Evolutionary conservation across 2,113 vertebrate species (phyloP).

Genomic region (Nothobranchius kuhntae): DNA sequence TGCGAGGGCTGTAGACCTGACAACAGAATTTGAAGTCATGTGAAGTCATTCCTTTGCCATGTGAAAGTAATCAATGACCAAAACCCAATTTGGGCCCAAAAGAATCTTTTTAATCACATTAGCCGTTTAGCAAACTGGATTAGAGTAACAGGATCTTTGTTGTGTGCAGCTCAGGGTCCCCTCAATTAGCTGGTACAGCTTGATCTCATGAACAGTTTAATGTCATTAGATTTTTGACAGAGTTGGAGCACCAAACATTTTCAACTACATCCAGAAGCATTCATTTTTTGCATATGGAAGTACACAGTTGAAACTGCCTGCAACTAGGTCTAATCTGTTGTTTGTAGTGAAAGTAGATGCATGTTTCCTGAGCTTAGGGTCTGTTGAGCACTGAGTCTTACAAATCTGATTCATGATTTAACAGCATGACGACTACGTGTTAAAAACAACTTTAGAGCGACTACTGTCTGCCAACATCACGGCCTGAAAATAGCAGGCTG

Average conservation of each 20-base stretch:
- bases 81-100: constrained; percentile 67
- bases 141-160: constrained; percentile 63
- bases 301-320: constrained; percentile 23
- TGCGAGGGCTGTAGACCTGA: constrained; percentile 54
- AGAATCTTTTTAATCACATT: constrained; percentile 70
- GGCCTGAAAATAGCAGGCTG: constrained; percentile 35
- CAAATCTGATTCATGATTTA: constrained; percentile 73
- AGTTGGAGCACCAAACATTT: constrained; percentile 28
- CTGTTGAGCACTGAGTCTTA: constrained; percentile 23
- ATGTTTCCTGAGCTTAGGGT: constrained; percentile 28
- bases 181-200: constrained; percentile 61
- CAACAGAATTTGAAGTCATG: constrained; percentile 66
- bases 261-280: constrained; percentile 8
- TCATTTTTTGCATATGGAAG: constrained; percentile 4
- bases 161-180: constrained; percentile 57
- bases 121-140: constrained; percentile 75
- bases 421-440: constrained; percentile 23
- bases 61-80: constrained; percentile 68
- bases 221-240: constrained; percentile 30
- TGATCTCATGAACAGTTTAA: constrained; percentile 61
- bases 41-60: constrained; percentile 73
- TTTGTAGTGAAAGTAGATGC: constrained; percentile 44
- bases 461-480: constrained; percentile 40
- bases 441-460: constrained; percentile 30
- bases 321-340: constrained; percentile 25